Evolutionary conservation across 2,888 invertebrate species (phyloP).

Genomic region (Tetrapedia diversipes): DNA sequence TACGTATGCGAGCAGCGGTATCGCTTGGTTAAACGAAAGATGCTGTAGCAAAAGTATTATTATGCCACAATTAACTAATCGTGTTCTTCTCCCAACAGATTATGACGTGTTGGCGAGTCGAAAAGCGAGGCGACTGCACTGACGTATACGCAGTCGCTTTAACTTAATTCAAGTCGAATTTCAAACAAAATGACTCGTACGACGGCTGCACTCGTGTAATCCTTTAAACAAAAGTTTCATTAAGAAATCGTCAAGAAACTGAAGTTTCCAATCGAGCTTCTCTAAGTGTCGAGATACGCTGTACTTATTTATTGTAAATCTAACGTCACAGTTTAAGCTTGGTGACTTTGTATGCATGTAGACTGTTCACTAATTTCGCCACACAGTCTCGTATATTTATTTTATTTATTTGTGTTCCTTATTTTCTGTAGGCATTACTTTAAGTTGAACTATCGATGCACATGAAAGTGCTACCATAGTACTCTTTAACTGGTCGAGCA

Average conservation of each 20-base stretch:
- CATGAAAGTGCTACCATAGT: not conserved
- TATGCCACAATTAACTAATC: slow-evolving; percentile 59
- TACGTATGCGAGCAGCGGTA: not conserved
- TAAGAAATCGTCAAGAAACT: slow-evolving; percentile 33
- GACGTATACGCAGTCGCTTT: slow-evolving; percentile 70
- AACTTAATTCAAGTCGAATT: slow-evolving; percentile 58
- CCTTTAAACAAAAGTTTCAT: slow-evolving; percentile 10
- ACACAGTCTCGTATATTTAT: slow-evolving; percentile 35
- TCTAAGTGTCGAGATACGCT: slow-evolving; percentile 25
- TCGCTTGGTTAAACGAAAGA: slow-evolving; percentile 56
- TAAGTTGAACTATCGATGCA: slow-evolving; percentile 1
- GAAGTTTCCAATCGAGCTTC: slow-evolving; percentile 13
- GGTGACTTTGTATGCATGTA: not conserved
- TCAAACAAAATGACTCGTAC: slow-evolving; percentile 34
- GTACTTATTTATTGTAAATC: slow-evolving; percentile 59
- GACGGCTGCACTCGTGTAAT: slow-evolving; percentile 20
- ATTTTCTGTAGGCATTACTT: slow-evolving; percentile 15
- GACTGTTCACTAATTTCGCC: slow-evolving; percentile 52
- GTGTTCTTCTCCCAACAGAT: slow-evolving; percentile 79
- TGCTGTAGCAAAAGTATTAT: slow-evolving; percentile 9
- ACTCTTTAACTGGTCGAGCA: not conserved
- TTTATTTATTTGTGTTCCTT: slow-evolving; percentile 42
- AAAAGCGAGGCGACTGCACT: slow-evolving; percentile 72
- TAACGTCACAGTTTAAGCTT: slow-evolving; percentile 20
- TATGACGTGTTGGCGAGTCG: slow-evolving; percentile 78